Evolutionary conservation across 2,888 invertebrate species (phyloP).

Genomic region (Apotomis turbidana): DNA sequence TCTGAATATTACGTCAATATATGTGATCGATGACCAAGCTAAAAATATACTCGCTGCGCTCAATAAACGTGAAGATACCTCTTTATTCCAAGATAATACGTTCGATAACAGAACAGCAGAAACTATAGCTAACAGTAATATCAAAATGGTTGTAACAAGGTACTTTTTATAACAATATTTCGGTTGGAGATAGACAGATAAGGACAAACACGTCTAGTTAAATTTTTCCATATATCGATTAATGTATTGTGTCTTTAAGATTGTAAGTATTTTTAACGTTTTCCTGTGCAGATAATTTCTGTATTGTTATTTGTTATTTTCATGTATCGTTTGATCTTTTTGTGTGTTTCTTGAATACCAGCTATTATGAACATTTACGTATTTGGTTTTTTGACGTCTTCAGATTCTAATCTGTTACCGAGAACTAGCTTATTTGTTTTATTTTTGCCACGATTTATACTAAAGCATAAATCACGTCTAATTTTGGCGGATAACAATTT

Average conservation of each 20-base stretch:
- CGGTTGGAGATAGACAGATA: conserved; percentile 72
- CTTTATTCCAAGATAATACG: conserved; percentile 60
- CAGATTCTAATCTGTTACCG: conserved; percentile 39
- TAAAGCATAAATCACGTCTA: conserved; percentile 22
- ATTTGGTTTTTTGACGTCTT: conserved; percentile 38
- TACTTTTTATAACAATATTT: conserved; percentile 76
- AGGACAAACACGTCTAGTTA: conserved; percentile 65
- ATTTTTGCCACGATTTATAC: conserved; percentile 8
- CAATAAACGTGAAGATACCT: conserved; percentile 49
- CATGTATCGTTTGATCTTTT: conserved; percentile 61
- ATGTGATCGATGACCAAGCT: conserved; percentile 53
- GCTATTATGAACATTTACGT: conserved; percentile 48
- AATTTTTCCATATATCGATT: conserved; percentile 68
- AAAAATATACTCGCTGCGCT: conserved; percentile 52
- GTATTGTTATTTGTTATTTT: conserved; percentile 61
- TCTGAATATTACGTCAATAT: conserved; percentile 70
- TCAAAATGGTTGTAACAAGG: conserved; percentile 49
- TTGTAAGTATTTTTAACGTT: conserved; percentile 66
- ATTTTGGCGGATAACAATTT: conserved; percentile 9
- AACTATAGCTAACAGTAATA: conserved; percentile 42
- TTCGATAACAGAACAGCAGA: conserved; percentile 53
- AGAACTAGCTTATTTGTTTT: conserved; percentile 34
- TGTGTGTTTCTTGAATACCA: conserved; percentile 48
- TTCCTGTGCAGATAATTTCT: conserved; percentile 68
- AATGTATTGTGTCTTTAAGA: conserved; percentile 66